These are phyloP conservation scores for Orycteropus afer DNA, from an alignment of 2,113 vertebrate species.

Conservation along the genomic window DNA sequence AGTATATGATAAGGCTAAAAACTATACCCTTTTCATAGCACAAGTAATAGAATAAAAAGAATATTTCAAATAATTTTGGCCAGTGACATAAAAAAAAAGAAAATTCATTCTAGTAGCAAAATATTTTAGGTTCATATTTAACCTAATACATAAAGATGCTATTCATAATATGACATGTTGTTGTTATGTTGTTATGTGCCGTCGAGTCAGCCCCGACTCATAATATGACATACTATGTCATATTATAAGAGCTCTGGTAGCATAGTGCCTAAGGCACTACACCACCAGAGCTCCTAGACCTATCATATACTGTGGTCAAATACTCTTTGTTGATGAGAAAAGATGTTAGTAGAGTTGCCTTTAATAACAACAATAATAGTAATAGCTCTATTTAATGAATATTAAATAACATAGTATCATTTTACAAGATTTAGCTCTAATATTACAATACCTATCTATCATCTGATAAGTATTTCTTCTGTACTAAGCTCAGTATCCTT, in stretches of 20 bases:
- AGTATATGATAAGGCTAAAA: background rate
- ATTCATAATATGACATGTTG: background rate
- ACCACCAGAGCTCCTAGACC: too few relatives aligned
- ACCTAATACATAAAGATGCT: background rate
- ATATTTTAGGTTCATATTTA: background rate
- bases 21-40: background rate
- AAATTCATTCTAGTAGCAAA: background rate
- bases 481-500: background rate
- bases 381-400: background rate
- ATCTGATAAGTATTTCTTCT: background rate
- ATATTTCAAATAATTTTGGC: background rate
- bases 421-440: background rate
- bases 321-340: background rate
- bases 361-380: background rate
- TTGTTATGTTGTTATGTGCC: too few relatives aligned
- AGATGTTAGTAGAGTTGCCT: background rate
- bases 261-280: too few relatives aligned
- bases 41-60: background rate
- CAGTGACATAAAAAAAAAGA: background rate
- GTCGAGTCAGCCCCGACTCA: too few relatives aligned
- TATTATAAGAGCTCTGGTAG: too few relatives aligned
- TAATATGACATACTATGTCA: background rate
- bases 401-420: background rate
- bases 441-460: background rate
- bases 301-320: background rate